These are phyloP conservation scores for Ciona savignyi DNA, from an alignment of 23 tunicate genomes.

Conservation along the genomic window DNA sequence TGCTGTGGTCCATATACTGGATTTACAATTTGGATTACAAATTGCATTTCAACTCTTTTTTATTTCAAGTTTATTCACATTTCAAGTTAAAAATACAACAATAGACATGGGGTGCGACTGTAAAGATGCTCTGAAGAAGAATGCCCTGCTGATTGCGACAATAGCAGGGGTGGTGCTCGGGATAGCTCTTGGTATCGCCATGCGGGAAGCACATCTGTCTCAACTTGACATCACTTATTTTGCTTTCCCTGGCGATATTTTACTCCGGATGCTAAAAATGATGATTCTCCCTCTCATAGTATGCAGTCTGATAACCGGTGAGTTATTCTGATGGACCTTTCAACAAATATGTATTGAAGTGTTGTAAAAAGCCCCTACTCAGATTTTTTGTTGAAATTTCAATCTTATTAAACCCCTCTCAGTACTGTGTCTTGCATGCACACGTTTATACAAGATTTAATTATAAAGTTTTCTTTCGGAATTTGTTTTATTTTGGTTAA, in stretches of 20 bases:
- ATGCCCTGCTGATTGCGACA: conserved; percentile 36
- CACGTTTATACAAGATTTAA: not conserved
- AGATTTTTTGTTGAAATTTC: not conserved
- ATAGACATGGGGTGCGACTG: conserved; percentile 2
- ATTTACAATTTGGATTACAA: no score
- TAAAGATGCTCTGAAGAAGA: conserved; percentile 10
- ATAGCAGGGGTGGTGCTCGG: conserved; percentile 32
- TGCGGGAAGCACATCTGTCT: conserved; percentile 41
- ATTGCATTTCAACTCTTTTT: no score
- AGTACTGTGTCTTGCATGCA: not conserved
- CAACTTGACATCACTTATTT: conserved; percentile 46
- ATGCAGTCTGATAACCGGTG: conserved; percentile 47
- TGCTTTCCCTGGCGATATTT: conserved; percentile 49
- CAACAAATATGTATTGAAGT: no score
- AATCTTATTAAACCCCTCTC: not conserved
- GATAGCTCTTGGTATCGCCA: conserved; percentile 31
- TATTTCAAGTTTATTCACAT: no score
- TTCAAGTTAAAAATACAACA: no score
- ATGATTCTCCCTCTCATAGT: conserved; percentile 48
- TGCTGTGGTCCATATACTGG: no score
- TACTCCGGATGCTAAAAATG: conserved; percentile 57
- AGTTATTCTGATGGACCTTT: not conserved
- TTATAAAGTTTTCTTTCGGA: not conserved
- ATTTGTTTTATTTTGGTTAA: not conserved
- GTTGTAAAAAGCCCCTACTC: no score